phyloP scores from a whole-genome alignment of 1,140 invertebrate species.

The Drosophila saltans region DNA sequence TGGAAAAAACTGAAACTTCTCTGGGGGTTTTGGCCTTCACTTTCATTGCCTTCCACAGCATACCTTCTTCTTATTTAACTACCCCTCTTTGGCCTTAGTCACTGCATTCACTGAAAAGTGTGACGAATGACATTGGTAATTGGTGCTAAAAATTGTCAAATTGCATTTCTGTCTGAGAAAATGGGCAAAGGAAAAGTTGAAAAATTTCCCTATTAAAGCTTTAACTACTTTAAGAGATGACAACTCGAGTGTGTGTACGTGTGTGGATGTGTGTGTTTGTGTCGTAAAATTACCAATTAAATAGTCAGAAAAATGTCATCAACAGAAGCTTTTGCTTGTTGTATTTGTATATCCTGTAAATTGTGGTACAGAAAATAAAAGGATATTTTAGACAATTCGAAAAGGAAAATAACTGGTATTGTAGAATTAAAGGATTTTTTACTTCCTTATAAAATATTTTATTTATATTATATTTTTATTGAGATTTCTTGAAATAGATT shows the following conservation, averaged over 20 bases:
- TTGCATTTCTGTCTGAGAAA: slow-evolving; percentile 28
- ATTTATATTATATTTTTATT: too few relatives aligned
- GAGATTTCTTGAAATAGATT: background rate
- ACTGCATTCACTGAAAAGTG: slow-evolving; percentile 29
- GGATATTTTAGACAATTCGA: background rate
- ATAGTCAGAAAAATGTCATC: slow-evolving; percentile 22
- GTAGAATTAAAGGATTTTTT: too few relatives aligned
- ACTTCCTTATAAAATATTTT: background rate
- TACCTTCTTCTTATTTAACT: background rate
- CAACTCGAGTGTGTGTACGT: background rate
- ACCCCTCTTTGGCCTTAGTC: background rate
- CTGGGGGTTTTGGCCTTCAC: background rate
- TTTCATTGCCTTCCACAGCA: too few relatives aligned
- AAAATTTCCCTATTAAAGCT: slow-evolving; percentile 35
- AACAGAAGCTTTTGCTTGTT: slow-evolving; percentile 14
- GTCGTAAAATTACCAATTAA: slow-evolving; percentile 16
- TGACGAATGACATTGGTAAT: slow-evolving; percentile 69
- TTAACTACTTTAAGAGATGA: slow-evolving; percentile 24
- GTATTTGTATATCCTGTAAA: slow-evolving; percentile 8
- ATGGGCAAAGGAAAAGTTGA: background rate
- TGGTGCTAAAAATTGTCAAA: slow-evolving; percentile 64
- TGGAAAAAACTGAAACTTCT: background rate
- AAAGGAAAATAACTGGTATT: background rate
- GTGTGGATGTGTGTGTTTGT: background rate
- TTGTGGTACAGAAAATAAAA: background rate